Evolutionary conservation across 2,797 vertebrate species (phyloP).

Genomic region (Pangasius djambal): DNA sequence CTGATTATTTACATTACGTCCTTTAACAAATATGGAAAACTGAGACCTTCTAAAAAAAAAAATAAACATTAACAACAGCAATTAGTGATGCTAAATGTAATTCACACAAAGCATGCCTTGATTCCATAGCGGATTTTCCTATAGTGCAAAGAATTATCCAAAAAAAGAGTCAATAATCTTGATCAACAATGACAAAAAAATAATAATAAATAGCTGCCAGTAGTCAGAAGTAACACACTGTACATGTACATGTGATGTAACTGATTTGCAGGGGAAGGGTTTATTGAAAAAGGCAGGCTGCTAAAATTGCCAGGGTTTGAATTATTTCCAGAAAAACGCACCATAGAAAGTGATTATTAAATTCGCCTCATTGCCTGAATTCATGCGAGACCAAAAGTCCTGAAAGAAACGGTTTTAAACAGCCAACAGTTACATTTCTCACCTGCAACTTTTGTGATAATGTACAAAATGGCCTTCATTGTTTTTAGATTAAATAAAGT

Average conservation of each 20-base stretch:
- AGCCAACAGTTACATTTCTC: background rate
- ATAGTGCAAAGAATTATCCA: slow-evolving; percentile 48
- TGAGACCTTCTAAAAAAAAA: background rate
- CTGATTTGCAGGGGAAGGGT: slow-evolving; percentile 4
- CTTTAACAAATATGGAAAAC: slow-evolving; percentile 17
- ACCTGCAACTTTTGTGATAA: background rate
- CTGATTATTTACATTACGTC: slow-evolving; percentile 53
- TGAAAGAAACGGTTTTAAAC: background rate
- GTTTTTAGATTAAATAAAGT: background rate
- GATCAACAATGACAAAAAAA: slow-evolving; percentile 23
- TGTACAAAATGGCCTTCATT: background rate
- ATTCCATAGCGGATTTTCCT: slow-evolving; percentile 55
- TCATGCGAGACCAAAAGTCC: background rate
- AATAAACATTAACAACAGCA: slow-evolving; percentile 52
- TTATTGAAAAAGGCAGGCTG: background rate
- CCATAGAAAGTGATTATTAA: slow-evolving; percentile 27
- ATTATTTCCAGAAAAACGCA: slow-evolving; percentile 12
- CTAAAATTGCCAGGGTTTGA: slow-evolving; percentile 8
- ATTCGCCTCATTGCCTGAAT: slow-evolving; percentile 1
- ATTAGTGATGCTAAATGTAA: slow-evolving; percentile 30
- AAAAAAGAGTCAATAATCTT: slow-evolving; percentile 45
- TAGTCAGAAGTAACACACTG: slow-evolving; percentile 40
- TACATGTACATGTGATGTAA: slow-evolving; percentile 6
- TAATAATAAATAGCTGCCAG: slow-evolving; percentile 52
- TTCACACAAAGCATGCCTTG: slow-evolving; percentile 61